Evolutionary conservation across 1,140 invertebrate genomes (phyloP).

Genomic region (Ips nitidus): DNA sequence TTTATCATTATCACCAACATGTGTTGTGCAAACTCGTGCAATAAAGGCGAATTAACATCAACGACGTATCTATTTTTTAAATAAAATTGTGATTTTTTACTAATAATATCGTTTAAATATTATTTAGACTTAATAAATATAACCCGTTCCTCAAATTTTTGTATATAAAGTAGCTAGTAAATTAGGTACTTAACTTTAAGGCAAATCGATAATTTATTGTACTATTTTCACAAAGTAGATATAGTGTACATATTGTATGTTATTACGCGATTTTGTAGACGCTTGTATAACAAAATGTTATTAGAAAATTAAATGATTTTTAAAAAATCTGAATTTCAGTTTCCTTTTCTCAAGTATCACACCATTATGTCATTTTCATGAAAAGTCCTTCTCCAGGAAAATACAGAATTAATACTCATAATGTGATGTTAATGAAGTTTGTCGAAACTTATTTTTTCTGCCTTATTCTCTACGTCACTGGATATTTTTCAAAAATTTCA

Average conservation of each 20-base stretch:
- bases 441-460: no score
- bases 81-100: conserved; percentile 32
- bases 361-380: no score
- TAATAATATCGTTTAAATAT: background rate
- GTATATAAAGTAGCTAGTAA: conserved; percentile 11
- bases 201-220: conserved; percentile 25
- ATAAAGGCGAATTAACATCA: no score
- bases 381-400: no score
- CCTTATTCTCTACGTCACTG: no score
- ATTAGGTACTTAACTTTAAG: conserved; percentile 30
- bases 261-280: background rate
- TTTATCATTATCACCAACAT: no score
- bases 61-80: no score
- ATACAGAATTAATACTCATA: no score
- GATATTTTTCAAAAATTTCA: no score
- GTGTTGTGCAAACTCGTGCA: no score
- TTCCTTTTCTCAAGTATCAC: no score
- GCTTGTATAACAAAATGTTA: background rate
- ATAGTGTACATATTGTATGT: conserved; percentile 12
- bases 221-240: background rate
- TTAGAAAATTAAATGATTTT: conserved; percentile 2
- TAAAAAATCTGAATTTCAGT: background rate
- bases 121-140: conserved; percentile 1
- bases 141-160: conserved; percentile 30
- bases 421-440: no score